Evolutionary conservation across 2,888 invertebrate species (phyloP).

Genomic region (Neoascia interrupta): DNA sequence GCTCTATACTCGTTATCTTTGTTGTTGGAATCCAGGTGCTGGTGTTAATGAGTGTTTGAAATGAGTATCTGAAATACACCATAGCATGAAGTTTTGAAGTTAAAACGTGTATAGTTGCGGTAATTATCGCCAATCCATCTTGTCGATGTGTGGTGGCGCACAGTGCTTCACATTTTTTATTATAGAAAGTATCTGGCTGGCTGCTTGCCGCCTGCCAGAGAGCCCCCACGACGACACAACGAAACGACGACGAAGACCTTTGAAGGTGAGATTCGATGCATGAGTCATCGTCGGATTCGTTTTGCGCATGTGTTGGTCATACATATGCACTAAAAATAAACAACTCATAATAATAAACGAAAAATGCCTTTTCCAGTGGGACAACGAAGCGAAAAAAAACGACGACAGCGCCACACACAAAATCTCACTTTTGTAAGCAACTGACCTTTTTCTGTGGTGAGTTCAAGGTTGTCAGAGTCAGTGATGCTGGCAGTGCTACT

Average conservation of each 20-base stretch:
- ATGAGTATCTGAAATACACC: too few species aligned
- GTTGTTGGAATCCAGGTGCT: constrained; percentile 43
- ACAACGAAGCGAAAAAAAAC: constrained; percentile 13
- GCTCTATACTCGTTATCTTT: too few species aligned
- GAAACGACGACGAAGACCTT: constrained; percentile 60
- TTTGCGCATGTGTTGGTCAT: constrained; percentile 67
- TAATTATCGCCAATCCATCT: constrained; percentile 59
- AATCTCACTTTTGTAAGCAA: constrained; percentile 64
- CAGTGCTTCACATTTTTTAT: constrained; percentile 43
- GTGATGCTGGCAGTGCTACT: constrained; percentile 51
- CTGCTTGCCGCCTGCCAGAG: constrained; percentile 22
- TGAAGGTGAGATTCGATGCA: constrained; percentile 67
- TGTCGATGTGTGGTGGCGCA: constrained; percentile 12
- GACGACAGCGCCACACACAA: constrained; percentile 32
- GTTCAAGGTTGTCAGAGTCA: constrained; percentile 65
- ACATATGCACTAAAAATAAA: constrained; percentile 67
- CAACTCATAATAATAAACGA: constrained; percentile 66
- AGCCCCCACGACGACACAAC: too few species aligned
- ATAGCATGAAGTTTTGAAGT: too few species aligned
- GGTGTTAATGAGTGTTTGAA: constrained; percentile 14
- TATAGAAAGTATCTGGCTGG: constrained; percentile 47
- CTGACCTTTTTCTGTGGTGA: constrained; percentile 68
- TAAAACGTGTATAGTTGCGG: too few species aligned
- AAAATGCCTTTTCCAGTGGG: constrained; percentile 61
- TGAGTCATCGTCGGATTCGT: constrained; percentile 64